Percentiles rank a stretch among this genome's conserved stretches.
These are phyloP conservation scores for Galerucella nymphaeae DNA, from an alignment of 2,888 invertebrate genomes.

Conservation along the genomic window DNA sequence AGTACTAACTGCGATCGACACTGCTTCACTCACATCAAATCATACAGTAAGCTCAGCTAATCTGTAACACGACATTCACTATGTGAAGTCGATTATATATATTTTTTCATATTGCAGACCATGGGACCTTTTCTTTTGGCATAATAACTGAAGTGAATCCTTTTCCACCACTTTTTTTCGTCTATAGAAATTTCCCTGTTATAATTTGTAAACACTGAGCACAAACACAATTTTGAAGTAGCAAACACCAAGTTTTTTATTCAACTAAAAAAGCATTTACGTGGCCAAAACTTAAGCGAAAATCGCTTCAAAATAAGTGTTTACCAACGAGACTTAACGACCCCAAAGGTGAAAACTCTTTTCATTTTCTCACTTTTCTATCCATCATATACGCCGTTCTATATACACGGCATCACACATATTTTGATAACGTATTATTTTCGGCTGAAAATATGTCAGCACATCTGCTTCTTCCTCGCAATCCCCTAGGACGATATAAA, in stretches of 20 bases:
- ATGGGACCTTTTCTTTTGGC: background rate
- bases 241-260: background rate
- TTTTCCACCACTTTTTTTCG: background rate
- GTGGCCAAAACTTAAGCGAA: background rate
- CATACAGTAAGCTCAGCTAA: no score
- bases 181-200: background rate
- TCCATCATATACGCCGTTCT: slow-evolving; percentile 11
- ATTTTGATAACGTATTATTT: slow-evolving; percentile 21
- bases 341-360: slow-evolving; percentile 12
- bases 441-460: slow-evolving; percentile 32
- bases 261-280: no score
- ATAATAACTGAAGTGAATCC: background rate
- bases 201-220: background rate
- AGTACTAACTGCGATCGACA: no score
- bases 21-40: no score
- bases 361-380: slow-evolving; percentile 23
- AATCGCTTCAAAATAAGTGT: slow-evolving; percentile 18
- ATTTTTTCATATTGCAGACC: background rate
- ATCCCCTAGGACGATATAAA: slow-evolving; percentile 34
- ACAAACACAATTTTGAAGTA: background rate
- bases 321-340: slow-evolving; percentile 8
- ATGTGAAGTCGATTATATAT: no score
- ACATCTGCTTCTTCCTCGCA: slow-evolving; percentile 24
- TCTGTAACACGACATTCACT: no score
- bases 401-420: slow-evolving; percentile 4